phyloP scores from a whole-genome alignment of 2,113 vertebrate genomes.

The Prinia subflava region DNA sequence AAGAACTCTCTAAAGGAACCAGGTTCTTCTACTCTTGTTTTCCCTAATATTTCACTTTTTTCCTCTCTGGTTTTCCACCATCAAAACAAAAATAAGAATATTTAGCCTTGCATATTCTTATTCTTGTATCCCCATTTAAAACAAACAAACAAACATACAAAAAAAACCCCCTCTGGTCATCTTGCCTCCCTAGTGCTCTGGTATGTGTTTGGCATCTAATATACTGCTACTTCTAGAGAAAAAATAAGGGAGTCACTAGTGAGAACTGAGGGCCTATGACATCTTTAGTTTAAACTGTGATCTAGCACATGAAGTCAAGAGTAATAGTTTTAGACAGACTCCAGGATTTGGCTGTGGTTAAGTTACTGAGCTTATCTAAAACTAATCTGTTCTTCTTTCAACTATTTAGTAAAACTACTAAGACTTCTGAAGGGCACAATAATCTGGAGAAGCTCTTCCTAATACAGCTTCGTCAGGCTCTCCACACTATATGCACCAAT shows the following conservation, averaged over 20 bases:
- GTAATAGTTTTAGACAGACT: neutral
- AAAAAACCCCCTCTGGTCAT: neutral
- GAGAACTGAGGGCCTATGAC: neutral
- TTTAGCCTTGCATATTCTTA: neutral
- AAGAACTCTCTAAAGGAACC: neutral
- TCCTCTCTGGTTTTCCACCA: neutral
- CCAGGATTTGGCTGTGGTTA: neutral
- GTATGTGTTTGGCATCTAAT: neutral
- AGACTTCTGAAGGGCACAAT: constrained; percentile 65
- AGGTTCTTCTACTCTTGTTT: neutral
- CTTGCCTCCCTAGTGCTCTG: neutral
- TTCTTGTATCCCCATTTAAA: neutral
- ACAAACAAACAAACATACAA: neutral
- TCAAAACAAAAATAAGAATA: neutral
- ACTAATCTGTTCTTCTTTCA: constrained; percentile 16
- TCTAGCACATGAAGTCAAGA: neutral
- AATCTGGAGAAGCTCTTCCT: constrained; percentile 71
- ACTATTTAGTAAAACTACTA: constrained; percentile 79
- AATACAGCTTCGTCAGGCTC: constrained; percentile 71
- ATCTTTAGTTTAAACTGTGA: neutral
- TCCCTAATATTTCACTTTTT: neutral
- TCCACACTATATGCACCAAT: constrained; percentile 69
- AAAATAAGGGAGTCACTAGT: neutral
- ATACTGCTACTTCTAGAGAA: neutral
- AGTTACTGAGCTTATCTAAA: neutral